Base-by-base conservation (phyloP, 1,140 invertebrate genomes). In the Papilio helenus region DNA sequence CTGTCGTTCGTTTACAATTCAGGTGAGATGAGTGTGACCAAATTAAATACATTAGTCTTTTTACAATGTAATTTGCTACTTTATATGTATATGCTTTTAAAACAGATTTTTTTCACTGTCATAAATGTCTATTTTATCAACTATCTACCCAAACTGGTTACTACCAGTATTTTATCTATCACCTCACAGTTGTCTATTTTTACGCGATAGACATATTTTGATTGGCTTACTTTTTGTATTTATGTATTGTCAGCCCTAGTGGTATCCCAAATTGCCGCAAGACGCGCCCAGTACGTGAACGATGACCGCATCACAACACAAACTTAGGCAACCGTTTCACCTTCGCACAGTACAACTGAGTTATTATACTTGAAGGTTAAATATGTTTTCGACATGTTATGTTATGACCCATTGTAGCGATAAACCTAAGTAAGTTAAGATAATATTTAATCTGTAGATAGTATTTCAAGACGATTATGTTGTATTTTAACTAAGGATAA, bases 241-340 rank as follows among this genome's bases (percentile, higher is more conserved):
- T 61, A 9, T 3, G 7, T 39, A 39, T 46, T 29, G 61, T 68
- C 26, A 68, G 16, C 61, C 61, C 61, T 68, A 68, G 55, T 71
- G 61, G 51, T 72, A 39, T 42, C 34, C 44, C 39, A 65, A 46
- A 39, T 81, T 80, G 79, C 72, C 55, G 86, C 76, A 81, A 20
- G 81, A 82, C 80, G 81, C 81, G 79, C 84, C 86, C 85, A 88
- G 88, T 89, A 86, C 78, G 82, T 86, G 84, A 86, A 80, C 86
- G 85, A 93, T 93, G 90, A 93, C 87, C 87, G 86, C 90, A 93
- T 92, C 87, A 81, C 79, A 80, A 86, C 72, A 87, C 78, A 85
- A 85, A 34, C 72, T 82, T 82, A 81, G 72, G 72, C 85, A 84
- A 87, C 85, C 85, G 84, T 88, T 91, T 90, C 86, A 91, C 90